Conservation (phyloP, 1,140 invertebrate genomes). For the Cydia splendana region DNA sequence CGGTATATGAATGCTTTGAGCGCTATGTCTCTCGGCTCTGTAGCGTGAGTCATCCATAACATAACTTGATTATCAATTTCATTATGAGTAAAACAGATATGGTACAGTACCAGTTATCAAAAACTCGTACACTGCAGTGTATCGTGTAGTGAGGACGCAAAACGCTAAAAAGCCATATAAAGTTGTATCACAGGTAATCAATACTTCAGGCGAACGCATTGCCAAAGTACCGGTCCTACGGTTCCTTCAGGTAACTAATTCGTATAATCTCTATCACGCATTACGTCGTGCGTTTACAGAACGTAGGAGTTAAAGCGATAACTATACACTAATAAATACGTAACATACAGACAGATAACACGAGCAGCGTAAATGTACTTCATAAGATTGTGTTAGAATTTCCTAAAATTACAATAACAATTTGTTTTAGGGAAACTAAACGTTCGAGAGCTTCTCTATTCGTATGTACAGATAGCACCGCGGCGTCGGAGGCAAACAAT, state of each 20-base stretch:
- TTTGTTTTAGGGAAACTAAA: slow-evolving; percentile 17
- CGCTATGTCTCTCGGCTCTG: too few relatives aligned
- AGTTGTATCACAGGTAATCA: slow-evolving; percentile 30
- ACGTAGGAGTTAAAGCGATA: slow-evolving; percentile 19
- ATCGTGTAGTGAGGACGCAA: background rate
- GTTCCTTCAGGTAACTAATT: slow-evolving; percentile 23
- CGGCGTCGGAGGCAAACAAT: slow-evolving; percentile 45
- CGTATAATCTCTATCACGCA: slow-evolving; percentile 25
- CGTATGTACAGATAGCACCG: slow-evolving; percentile 44
- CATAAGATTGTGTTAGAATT: slow-evolving; percentile 28
- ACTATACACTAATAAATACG: slow-evolving; percentile 31
- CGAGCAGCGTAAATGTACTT: slow-evolving; percentile 17
- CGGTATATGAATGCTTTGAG: too few relatives aligned
- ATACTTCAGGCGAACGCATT: slow-evolving; percentile 21
- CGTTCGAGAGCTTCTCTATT: slow-evolving; percentile 12
- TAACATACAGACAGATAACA: slow-evolving; percentile 31
- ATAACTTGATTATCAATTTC: slow-evolving; percentile 2
- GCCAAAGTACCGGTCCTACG: slow-evolving; percentile 18
- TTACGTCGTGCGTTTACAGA: slow-evolving; percentile 7
- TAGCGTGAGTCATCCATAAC: background rate
- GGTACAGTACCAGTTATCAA: slow-evolving; percentile 8
- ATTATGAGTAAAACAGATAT: background rate
- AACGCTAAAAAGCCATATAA: slow-evolving; percentile 11
- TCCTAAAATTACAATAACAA: slow-evolving; percentile 22
- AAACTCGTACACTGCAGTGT: slow-evolving; percentile 13